Percentiles rank a stretch among this genome's conserved stretches.
Conservation (phyloP, 1,140 invertebrate genomes). For the Triops longicaudatus region DNA sequence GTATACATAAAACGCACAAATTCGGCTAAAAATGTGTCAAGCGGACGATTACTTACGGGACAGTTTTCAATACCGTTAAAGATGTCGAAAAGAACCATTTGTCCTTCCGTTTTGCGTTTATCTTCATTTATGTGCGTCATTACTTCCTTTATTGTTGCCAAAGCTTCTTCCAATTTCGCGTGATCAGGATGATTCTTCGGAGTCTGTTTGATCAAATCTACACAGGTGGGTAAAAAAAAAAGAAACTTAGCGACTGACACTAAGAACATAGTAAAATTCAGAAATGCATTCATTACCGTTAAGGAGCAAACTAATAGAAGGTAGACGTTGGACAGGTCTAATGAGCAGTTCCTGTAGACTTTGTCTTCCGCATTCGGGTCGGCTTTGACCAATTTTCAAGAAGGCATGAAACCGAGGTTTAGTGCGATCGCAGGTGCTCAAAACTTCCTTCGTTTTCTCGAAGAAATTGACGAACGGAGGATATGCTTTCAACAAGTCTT, state of each 20-base stretch:
- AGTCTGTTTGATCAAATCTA: constrained; percentile 88
- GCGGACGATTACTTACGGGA: constrained; percentile 54
- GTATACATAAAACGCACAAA: not conserved
- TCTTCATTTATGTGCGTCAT: constrained; percentile 96
- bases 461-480: constrained; percentile 97
- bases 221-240: constrained; percentile 31
- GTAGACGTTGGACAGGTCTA: constrained; percentile 89
- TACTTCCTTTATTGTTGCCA: constrained; percentile 80
- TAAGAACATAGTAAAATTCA: too few relatives aligned
- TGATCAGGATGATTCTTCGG: constrained; percentile 75
- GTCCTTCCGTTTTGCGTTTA: constrained; percentile 87
- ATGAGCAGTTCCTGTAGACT: constrained; percentile 90
- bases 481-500: constrained; percentile 77
- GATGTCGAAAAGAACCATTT: constrained; percentile 92
- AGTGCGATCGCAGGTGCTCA: constrained; percentile 76
- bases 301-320: constrained; percentile 86
- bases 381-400: constrained; percentile 81
- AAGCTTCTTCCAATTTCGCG: constrained; percentile 68
- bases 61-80: constrained; percentile 97
- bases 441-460: constrained; percentile 88
- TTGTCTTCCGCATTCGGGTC: constrained; percentile 89
- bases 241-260: too few relatives aligned
- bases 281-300: constrained; percentile 55
- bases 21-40: not conserved
- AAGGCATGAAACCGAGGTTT: constrained; percentile 96